Evolutionary conservation across 2,888 invertebrate species (phyloP).

Genomic region (Lomographa bimaculata): DNA sequence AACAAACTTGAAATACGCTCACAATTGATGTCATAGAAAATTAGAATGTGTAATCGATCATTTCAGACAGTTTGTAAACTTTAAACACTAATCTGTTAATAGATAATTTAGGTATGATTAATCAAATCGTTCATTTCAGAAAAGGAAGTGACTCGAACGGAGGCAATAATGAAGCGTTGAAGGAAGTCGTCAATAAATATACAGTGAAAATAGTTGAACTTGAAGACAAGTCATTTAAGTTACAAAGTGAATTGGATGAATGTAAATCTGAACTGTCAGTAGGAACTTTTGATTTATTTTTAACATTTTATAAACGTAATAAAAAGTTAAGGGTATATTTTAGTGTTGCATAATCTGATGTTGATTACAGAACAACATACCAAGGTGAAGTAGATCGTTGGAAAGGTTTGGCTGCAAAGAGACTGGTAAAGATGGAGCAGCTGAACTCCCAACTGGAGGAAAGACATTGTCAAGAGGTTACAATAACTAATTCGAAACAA

Average conservation of each 20-base stretch:
- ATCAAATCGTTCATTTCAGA: slow-evolving; percentile 48
- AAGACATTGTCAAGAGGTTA: slow-evolving; percentile 84
- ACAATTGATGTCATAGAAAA: not conserved
- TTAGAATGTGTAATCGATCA: slow-evolving; percentile 50
- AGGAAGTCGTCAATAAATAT: slow-evolving; percentile 65
- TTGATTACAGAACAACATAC: slow-evolving; percentile 50
- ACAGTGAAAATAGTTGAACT: slow-evolving; percentile 63
- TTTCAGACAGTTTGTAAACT: slow-evolving; percentile 41
- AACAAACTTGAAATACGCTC: slow-evolving; percentile 23
- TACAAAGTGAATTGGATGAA: slow-evolving; percentile 69
- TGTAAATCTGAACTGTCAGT: slow-evolving; percentile 79
- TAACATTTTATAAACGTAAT: too few species aligned
- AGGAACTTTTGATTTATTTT: not conserved
- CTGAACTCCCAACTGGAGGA: slow-evolving; percentile 83
- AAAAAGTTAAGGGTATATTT: too few species aligned
- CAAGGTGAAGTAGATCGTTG: slow-evolving; percentile 81
- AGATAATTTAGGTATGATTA: slow-evolving; percentile 34
- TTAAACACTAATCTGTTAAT: slow-evolving; percentile 41
- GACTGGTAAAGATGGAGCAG: slow-evolving; percentile 86
- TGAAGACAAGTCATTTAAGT: slow-evolving; percentile 68
- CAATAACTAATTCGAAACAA: not conserved
- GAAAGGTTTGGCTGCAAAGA: slow-evolving; percentile 86
- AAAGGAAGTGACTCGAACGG: slow-evolving; percentile 49
- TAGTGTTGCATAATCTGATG: slow-evolving; percentile 4
- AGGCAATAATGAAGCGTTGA: slow-evolving; percentile 49